Base-by-base conservation (phyloP, 2,888 invertebrate species). In the Endotricha flammealis region DNA sequence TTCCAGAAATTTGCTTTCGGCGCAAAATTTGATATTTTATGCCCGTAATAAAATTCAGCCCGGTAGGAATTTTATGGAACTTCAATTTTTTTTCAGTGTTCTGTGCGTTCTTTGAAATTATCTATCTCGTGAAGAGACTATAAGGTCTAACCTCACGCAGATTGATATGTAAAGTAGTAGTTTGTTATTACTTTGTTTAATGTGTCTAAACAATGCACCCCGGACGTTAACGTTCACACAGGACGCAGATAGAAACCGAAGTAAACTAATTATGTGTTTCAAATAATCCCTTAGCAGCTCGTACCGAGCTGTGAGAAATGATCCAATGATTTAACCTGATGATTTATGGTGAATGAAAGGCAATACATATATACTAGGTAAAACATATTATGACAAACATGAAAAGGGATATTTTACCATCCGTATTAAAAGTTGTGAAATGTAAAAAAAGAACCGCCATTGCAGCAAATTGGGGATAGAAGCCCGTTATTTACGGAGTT, bases 11-110 rank as follows among this genome's bases (percentile, higher is more conserved):
- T 31, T n/a, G 27, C 37, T 38, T 33, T 27, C 22, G 34, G 25
- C 12, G 6, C 12, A n/a, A 29, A 29, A 29, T 22, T 36, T 34
- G 16, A 27, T 33, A 20, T 28, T 22, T 35, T 28, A 11, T 20
- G 24, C 30, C 33, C 8, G 25, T 20, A 34, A 36, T 12, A 40
- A 36, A 36, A 28, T 33, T 22, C n/a, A n/a, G 29, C 16, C 16
- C 23, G 29, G 28, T 35, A 35, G 20, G 17, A 27, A 32, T 14
- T 20, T 16, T 32, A 14, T 24, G 25, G 14, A 25, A 24, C 13
- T 25, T 12, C 14, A 5, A 31, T 31, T 20, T 20, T 4, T 16
- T n/a, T 14, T 29, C 29, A 31, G 31, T 8, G 12, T 7, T 31
- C 31, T 22, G n/a, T 11, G 17, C 29, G 24, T 6, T 7, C 14